These are phyloP conservation scores for Cacoxenus indagator DNA, from an alignment of 2,888 invertebrate genomes.

Conservation along the genomic window DNA sequence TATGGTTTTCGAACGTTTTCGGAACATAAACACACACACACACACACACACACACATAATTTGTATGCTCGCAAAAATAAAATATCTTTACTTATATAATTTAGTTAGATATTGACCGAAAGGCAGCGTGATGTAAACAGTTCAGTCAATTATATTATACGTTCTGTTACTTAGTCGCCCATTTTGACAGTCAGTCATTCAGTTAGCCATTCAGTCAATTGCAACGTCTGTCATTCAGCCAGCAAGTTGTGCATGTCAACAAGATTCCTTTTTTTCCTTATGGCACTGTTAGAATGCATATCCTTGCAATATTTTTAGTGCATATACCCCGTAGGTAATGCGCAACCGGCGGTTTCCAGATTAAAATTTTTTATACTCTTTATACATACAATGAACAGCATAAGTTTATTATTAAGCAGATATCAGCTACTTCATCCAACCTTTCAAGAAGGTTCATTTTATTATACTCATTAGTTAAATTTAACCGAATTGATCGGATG, in stretches of 20 bases:
- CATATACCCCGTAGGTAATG: too few species aligned
- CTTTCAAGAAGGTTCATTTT: too few species aligned
- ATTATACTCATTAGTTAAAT: too few species aligned
- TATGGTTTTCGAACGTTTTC: constrained; percentile 54
- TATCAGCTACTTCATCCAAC: too few species aligned
- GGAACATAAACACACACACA: constrained; percentile 23
- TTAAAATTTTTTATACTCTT: too few species aligned
- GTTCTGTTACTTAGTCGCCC: not conserved
- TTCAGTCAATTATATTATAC: too few species aligned
- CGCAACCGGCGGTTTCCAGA: too few species aligned
- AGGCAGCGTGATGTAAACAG: not conserved
- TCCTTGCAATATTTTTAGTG: too few species aligned
- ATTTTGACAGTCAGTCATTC: not conserved
- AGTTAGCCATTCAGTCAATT: not conserved
- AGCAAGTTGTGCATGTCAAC: not conserved
- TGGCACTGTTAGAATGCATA: not conserved
- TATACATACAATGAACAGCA: too few species aligned
- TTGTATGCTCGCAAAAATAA: not conserved
- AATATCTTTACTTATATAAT: not conserved
- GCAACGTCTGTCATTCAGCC: not conserved
- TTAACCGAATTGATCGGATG: too few species aligned
- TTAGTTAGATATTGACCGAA: not conserved
- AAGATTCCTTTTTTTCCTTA: not conserved
- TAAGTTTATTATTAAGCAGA: too few species aligned
- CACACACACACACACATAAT: not conserved